These are phyloP conservation scores for Caranx ignobilis DNA, from an alignment of 2,113 vertebrate species.

Conservation along the genomic window DNA sequence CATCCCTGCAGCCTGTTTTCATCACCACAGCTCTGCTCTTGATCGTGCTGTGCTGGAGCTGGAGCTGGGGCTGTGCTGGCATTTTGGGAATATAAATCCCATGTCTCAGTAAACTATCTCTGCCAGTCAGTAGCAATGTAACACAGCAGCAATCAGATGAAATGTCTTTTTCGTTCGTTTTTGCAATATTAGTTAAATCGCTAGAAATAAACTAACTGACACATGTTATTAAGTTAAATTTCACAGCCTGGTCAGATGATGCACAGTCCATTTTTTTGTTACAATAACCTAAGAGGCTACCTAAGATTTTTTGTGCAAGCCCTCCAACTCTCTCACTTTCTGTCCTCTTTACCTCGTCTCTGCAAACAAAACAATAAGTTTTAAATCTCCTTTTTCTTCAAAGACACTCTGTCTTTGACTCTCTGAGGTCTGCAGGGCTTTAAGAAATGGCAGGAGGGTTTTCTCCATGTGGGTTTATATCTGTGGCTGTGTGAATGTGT, in stretches of 20 bases:
- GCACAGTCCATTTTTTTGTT: background rate
- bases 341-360: background rate
- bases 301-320: background rate
- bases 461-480: constrained; percentile 30
- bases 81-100: background rate
- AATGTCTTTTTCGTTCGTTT: background rate
- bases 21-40: background rate
- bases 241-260: background rate
- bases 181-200: background rate
- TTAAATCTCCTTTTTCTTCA: constrained; percentile 38
- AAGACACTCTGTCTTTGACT: constrained; percentile 51
- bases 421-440: constrained; percentile 68
- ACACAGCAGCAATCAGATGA: background rate
- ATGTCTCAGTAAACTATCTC: background rate
- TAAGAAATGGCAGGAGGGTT: constrained; percentile 32
- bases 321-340: background rate
- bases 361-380: constrained; percentile 18
- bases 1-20: background rate
- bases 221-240: background rate
- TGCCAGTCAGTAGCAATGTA: background rate
- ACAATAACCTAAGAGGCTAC: too few species aligned
- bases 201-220: background rate
- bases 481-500: constrained; percentile 9
- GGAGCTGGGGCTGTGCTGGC: background rate
- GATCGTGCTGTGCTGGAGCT: background rate